These are phyloP conservation scores for Idaea straminata DNA, from an alignment of 2,888 invertebrate species.

Conservation along the genomic window DNA sequence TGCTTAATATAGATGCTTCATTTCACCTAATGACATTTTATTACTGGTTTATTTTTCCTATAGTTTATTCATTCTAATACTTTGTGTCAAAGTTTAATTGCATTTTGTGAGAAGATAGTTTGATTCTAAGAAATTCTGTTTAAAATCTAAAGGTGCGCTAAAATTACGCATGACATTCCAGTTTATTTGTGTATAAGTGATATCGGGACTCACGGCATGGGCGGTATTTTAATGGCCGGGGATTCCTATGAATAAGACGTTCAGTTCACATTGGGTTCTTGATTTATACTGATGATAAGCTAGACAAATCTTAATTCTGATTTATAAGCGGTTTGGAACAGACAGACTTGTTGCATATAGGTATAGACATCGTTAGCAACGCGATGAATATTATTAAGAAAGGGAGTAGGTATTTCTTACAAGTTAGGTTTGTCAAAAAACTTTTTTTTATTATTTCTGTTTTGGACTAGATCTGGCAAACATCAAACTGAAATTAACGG, in stretches of 20 bases:
- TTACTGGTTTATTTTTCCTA: too few relatives aligned
- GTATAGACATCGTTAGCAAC: background rate
- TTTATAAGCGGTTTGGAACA: background rate
- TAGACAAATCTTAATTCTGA: background rate
- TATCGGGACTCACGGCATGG: conserved; percentile 31
- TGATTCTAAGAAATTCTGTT: conserved; percentile 26
- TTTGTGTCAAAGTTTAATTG: background rate
- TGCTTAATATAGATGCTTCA: too few relatives aligned
- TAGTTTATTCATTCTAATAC: too few relatives aligned
- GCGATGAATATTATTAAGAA: too few relatives aligned
- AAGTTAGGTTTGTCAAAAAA: too few relatives aligned
- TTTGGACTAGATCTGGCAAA: too few relatives aligned
- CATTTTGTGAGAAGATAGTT: conserved; percentile 10
- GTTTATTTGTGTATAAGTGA: conserved; percentile 56
- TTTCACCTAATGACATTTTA: too few relatives aligned
- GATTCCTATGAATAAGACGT: conserved; percentile 21
- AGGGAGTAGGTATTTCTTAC: too few relatives aligned
- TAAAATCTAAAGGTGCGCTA: conserved; percentile 43
- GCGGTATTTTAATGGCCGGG: conserved; percentile 33
- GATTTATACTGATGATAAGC: background rate
- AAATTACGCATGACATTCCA: conserved; percentile 57
- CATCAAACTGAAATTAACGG: too few relatives aligned
- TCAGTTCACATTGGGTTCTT: background rate
- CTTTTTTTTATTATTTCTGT: too few relatives aligned
- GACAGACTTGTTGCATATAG: background rate